A percentile compares a stretch with the other conserved stretches of the same genome.
Conservation (phyloP, 2,797 vertebrate species). For the Valencia hispanica region DNA sequence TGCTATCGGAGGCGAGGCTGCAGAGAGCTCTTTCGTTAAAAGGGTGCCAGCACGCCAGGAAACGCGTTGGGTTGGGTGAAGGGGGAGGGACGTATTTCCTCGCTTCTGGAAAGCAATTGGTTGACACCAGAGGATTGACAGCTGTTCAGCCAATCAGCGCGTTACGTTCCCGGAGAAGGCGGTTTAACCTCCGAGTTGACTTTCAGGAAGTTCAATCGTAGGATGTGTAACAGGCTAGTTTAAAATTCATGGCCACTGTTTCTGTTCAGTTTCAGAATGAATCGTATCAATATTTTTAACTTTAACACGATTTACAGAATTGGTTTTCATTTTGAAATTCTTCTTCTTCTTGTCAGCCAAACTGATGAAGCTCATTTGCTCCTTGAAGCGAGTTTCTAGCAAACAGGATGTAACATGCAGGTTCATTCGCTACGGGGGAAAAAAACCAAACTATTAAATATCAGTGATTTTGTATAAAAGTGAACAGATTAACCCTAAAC, state of each 20-base stretch:
- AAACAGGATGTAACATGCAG: constrained; percentile 1
- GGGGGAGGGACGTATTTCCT: constrained; percentile 16
- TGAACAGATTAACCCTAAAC: neutral
- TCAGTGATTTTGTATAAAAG: neutral
- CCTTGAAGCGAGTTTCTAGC: neutral
- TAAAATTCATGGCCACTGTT: neutral
- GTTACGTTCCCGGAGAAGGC: constrained; percentile 9
- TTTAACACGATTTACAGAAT: neutral
- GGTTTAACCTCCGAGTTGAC: neutral
- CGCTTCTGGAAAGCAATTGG: constrained; percentile 17
- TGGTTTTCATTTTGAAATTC: neutral
- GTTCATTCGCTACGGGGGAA: neutral
- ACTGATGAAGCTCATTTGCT: neutral
- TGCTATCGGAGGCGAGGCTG: constrained; percentile 7
- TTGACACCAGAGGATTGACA: constrained; percentile 45
- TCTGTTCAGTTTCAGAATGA: rapidly evolving
- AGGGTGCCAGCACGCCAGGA: constrained; percentile 54
- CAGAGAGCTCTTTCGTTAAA: constrained; percentile 12
- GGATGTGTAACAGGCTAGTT: constrained; percentile 44
- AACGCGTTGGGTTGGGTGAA: constrained; percentile 59
- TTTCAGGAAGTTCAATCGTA: constrained; percentile 69
- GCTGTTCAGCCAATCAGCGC: constrained; percentile 37
- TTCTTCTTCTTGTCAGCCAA: neutral
- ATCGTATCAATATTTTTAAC: neutral
- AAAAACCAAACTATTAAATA: neutral